phyloP scores from a whole-genome alignment of 2,113 vertebrate species.

The Rhagologus leucostigma region DNA sequence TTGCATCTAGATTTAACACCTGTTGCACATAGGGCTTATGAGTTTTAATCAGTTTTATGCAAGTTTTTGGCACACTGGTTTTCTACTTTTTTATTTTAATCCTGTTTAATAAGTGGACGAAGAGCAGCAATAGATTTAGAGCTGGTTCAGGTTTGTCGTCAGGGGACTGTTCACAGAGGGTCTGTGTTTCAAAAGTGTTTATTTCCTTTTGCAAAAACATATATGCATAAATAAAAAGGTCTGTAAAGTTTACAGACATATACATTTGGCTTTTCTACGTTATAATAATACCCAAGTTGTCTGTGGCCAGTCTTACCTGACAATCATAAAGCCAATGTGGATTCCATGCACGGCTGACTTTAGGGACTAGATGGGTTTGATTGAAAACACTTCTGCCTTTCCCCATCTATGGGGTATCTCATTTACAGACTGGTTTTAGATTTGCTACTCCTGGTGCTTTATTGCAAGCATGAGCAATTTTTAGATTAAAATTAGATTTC shows the following conservation, averaged over 20 bases:
- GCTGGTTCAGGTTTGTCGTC: neutral
- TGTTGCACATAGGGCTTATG: neutral
- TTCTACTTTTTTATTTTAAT: neutral
- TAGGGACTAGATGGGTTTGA: neutral
- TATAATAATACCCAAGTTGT: neutral
- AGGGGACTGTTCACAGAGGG: neutral
- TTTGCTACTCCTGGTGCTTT: neutral
- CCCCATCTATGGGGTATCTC: neutral
- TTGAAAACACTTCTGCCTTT: neutral
- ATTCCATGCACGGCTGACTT: neutral
- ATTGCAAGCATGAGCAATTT: neutral
- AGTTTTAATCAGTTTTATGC: conserved; percentile 19
- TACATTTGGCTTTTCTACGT: neutral
- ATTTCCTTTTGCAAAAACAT: neutral
- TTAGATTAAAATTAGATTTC: neutral
- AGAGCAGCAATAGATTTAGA: neutral
- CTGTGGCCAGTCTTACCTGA: neutral
- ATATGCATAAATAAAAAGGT: neutral
- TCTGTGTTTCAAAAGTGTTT: neutral
- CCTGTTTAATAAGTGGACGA: neutral
- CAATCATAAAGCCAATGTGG: neutral
- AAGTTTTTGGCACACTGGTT: neutral
- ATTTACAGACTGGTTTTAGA: neutral
- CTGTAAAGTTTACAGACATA: neutral
- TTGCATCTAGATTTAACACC: neutral